A percentile compares a stretch with the other conserved stretches of the same genome.
phyloP scores from a whole-genome alignment of 2,888 invertebrate species.

The Platycheirus albimanus region DNA sequence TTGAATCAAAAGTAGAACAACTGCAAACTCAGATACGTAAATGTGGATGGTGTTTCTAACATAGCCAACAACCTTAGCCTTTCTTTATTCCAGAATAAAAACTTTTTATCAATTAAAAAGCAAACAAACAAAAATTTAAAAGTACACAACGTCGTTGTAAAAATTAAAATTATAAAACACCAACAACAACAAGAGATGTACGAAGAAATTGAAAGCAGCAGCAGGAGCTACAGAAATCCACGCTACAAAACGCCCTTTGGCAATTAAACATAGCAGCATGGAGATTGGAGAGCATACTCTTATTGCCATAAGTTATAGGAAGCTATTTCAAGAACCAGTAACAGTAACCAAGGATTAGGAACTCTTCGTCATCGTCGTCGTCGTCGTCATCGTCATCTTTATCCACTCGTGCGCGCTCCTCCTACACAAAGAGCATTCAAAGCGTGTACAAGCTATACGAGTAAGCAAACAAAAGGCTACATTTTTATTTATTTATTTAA shows the following conservation, averaged over 20 bases:
- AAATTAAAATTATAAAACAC: slow-evolving; percentile 35
- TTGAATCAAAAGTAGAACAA: slow-evolving; percentile 38
- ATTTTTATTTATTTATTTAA: slow-evolving; percentile 60
- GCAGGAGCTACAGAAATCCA: slow-evolving; percentile 21
- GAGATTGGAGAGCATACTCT: slow-evolving; percentile 21
- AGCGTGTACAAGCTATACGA: slow-evolving; percentile 56
- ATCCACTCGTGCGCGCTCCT: slow-evolving; percentile 44
- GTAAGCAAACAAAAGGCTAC: slow-evolving; percentile 66
- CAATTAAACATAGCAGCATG: slow-evolving; percentile 42
- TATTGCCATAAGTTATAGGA: slow-evolving; percentile 15
- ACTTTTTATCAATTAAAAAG: slow-evolving; percentile 65
- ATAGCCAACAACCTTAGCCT: not conserved
- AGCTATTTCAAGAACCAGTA: slow-evolving; percentile 21
- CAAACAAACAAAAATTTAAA: slow-evolving; percentile 18
- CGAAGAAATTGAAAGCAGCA: slow-evolving; percentile 43
- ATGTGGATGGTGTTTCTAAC: not conserved
- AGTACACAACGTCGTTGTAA: slow-evolving; percentile 7
- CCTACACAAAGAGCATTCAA: slow-evolving; percentile 66
- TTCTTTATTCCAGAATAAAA: slow-evolving; percentile 3
- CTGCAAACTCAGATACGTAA: slow-evolving; percentile 43
- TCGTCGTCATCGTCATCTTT: too few relatives aligned
- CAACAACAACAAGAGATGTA: too few relatives aligned
- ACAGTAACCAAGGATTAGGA: slow-evolving; percentile 29
- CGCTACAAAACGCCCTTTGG: slow-evolving; percentile 55
- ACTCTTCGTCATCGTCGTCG: slow-evolving; percentile 26